Base-by-base conservation (phyloP, 2,113 vertebrate species). In the Notothenia rossii region DNA sequence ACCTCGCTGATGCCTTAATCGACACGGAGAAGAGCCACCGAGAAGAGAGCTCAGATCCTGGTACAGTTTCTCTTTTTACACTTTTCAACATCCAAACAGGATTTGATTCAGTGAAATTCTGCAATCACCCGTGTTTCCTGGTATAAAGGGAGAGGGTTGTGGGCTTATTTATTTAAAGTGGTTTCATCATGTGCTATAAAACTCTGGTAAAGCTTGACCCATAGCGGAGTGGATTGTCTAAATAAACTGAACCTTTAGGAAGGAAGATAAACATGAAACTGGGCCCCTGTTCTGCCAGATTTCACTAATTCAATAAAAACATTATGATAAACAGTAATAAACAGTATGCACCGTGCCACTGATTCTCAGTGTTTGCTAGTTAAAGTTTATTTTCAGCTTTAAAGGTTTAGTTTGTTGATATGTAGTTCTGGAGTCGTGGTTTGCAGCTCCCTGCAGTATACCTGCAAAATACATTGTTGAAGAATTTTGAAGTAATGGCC, bases 1-100 rank as follows among this genome's bases (percentile, higher is more conserved):
- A 98, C 87, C 93, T 98, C 64, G 92, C 96, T 0, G 97, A 97
- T 10, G 97, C 97, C 80, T 95, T 98, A 86, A 95, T 97, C 50
- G 97, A 98, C 91, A 95, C 96, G 0, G 97, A 97, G 71, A 96
- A 93, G 72, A 94, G 92, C 86, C 88, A 94, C 15, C 81, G 81
- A 65, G 94, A 95, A 58, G 95, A 96, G 51, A 78, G 84, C 3
- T 83, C 83, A 48, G 93, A 96, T 17, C 53, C 90, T 79, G 96
- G 96, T 96, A 79, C 18, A 29, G 29, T 56, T 63, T 45, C 7
- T 60, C 7, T 67, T 3, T 33, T 0, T 40, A 59, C 14, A 29
- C 12, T 13, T 65, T 20, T 22, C 10, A 61, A 50, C 50, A 49
- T 51, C 0, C 2, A 1, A 46, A 46, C 33, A 14, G 25, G 0